Evolutionary conservation across 2,797 vertebrate genomes (phyloP), one percentile per base, ranked within the genome.

Genomic region (Vireo griseus): DNA sequence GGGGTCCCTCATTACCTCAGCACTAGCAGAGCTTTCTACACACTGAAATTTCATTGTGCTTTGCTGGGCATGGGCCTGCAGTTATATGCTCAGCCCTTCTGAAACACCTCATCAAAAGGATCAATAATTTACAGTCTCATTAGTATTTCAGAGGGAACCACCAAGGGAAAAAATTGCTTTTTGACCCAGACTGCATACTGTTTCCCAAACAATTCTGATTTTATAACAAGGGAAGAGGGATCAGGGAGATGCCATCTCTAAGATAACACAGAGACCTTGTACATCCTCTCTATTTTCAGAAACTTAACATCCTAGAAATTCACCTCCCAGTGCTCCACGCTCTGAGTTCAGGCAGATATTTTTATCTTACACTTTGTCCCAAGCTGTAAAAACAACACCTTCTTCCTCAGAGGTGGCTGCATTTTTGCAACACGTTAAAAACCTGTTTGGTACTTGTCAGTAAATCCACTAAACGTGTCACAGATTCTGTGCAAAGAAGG

Each of bases 1-100:
- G 92, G 88, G 86, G 94, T 92, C 89, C 62, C 88, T 93, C 92
- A 61, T 95, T 96, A 95, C 89, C 85, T 95, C 95, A 95, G 67
- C 82, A 84, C 2, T 9, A 94, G 73, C 79, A 82, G 78, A 94
- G 45, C 69, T 11, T 78, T 87, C 87, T 29, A 44, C 3, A 7
- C 37, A 81, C 91, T 86, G 73, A 91, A 90, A 91, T 92, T 44
- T 68, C 79, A 52, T 83, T 65, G 88, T 77, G 73, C 85, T 75
- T 83, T 75, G 76, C 90, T 81, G 58, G 28, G 25, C 61, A 59
- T 2, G 13, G 45, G 33, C 47, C 82, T 33, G 39, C 44, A 86
- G 24, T 33, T 88, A 17, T 21, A n/a, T 9, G 17, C 19, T 83
- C 78, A 79, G 37, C 47, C 44, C n/a, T 94, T 80, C 68, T 2